Evolutionary conservation across 1,140 invertebrate genomes (phyloP), one percentile per base, ranked within the genome.

Genomic region (Lepeophtheirus salmonis): DNA sequence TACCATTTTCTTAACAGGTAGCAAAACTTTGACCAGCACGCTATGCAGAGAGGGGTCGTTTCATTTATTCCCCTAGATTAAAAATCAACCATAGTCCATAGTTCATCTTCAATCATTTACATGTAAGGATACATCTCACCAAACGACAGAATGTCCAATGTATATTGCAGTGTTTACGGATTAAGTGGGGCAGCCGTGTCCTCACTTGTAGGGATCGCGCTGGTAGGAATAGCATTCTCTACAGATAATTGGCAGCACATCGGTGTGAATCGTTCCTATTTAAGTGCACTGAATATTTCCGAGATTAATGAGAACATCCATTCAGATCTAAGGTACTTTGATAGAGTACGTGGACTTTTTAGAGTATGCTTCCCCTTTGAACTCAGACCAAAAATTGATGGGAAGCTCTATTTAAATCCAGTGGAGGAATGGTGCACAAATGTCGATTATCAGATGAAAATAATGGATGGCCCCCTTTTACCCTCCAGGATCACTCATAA

Each of bases 211-310:
- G 83, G 85, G 65, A 86, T 86, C 67, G 85, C 86, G 55, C 76
- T 90, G 66, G 77, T 92, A 67, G 81, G 85, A 62, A 90, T 91
- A 69, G 85, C 87, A 64, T 91, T 92, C 72, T 84, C 85, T 66
- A 90, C 88, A 69, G 88, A 92, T 75, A 90, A 90, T 75, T 91
- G 88, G 88, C 76, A 89, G 64, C 85, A 86, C 71, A 83, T 86
- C 65, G 84, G 89, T 74, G 86, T 92, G 63, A 85, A 86, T 71
- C 77, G 87, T 65, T 80, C 78, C 63, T 41, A 18, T 25, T 25
- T 57, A n/a, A 13, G n/a, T 17, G 25, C 13, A 16, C 22, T 57
- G 23, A 26, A 24, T n/a, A 21, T 23, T n/a, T 17, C 21, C 26
- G n/a, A 24, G 3, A n/a, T 23, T 3, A 23, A 41, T 12, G 30